Conservation (phyloP, 2,888 invertebrate genomes). For the Cecidostiba fungosa region DNA sequence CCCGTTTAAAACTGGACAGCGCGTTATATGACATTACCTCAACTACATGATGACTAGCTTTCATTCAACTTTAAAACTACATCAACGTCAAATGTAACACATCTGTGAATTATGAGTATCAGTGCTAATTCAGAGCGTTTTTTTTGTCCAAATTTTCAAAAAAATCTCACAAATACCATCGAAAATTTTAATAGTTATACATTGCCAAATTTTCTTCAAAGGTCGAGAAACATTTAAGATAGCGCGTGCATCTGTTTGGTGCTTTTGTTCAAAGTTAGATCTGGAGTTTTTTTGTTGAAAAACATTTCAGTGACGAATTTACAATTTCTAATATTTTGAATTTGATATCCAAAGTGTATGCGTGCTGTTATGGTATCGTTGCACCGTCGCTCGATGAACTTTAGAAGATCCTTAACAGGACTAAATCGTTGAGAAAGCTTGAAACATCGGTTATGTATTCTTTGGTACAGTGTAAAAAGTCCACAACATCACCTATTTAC, state of each 20-base stretch:
- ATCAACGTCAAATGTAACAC: slow-evolving; percentile 11
- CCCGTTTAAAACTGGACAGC: background rate
- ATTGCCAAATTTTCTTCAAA: background rate
- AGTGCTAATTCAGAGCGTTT: background rate
- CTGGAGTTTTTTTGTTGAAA: background rate
- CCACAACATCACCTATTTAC: slow-evolving; percentile 31
- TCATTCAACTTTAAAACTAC: background rate
- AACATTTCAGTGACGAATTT: background rate
- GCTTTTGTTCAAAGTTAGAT: background rate
- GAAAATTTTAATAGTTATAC: background rate
- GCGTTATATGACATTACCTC: slow-evolving; percentile 8
- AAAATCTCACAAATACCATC: background rate
- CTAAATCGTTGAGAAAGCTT: slow-evolving; percentile 2
- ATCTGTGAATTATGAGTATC: background rate
- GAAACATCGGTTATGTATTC: slow-evolving; percentile 21
- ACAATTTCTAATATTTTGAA: background rate
- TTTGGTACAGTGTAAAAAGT: slow-evolving; percentile 38
- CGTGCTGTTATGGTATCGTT: background rate
- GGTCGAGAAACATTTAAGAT: background rate
- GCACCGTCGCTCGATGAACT: background rate
- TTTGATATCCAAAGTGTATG: background rate
- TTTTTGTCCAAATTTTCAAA: background rate
- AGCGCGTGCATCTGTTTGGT: background rate
- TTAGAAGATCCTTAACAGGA: background rate
- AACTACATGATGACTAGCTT: slow-evolving; percentile 32